Evolutionary conservation across 2,888 invertebrate genomes (phyloP), one percentile per base, ranked within the genome.

Genomic region (Pseudanteris insignis): DNA sequence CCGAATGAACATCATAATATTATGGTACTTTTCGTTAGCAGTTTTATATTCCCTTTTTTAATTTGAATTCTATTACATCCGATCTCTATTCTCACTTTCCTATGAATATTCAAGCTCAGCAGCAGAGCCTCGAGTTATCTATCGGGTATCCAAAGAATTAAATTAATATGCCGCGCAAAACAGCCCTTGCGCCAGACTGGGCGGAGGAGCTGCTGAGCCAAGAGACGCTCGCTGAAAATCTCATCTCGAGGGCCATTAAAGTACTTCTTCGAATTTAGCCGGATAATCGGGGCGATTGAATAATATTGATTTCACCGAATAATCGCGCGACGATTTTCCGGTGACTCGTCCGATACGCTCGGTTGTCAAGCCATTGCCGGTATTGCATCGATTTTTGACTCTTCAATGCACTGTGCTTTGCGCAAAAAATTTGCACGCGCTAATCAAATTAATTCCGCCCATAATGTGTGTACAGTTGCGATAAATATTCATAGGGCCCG

Each of bases 11-110:
- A 60, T 60, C 41, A 60, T 59, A 38, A 44, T 55, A 50, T 55
- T 26, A 46, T 33, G 34, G 50, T 29, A 21, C 33, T 37, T 36
- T 32, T 10, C 6, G 13, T 18, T 8, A 29, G 15, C 46, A 40
- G 24, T 59, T 59, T 59, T 37, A 43, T 41, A 44, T 36, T 47
- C 64, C 73, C 71, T 72, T 75, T 73, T 76, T 77, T 77, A 74
- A 77, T 79, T 79, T 78, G 78, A 79, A 78, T 79, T 79, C 78
- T 78, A 79, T 79, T 79, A 79, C 75, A 73, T 68, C 73, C 79
- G 78, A 77, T 79, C 77, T 77, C 79, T 76, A 78, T 78, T 78
- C 76, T 76, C 76, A 77, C 77, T 77, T 79, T 78, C 72, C 77
- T 75, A 79, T 79, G 79, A 79, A 79, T 79, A 79, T 79, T 79